These are phyloP conservation scores for Eilema griseolum DNA, from an alignment of 2,888 invertebrate genomes.

Conservation along the genomic window DNA sequence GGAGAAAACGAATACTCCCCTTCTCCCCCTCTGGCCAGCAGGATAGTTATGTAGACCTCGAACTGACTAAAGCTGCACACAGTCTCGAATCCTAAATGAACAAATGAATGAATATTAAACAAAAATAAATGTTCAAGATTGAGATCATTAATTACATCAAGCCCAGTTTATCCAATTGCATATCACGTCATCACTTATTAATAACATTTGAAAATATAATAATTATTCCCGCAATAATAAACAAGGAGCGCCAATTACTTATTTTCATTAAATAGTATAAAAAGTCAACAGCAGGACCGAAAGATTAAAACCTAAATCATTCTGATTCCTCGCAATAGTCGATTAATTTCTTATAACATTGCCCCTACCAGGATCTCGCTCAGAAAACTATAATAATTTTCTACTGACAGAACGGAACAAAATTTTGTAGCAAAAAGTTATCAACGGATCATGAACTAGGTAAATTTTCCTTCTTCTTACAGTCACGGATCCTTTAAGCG, in stretches of 20 bases:
- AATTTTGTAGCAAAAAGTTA: too few species aligned
- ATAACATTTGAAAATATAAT: conserved; percentile 43
- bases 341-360: conserved; percentile 57
- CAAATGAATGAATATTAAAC: not conserved
- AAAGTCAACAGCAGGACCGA: conserved; percentile 41
- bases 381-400: not conserved
- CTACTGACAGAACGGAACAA: too few species aligned
- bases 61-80: too few species aligned
- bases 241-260: conserved; percentile 53
- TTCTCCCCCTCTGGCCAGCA: too few species aligned
- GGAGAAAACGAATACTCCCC: too few species aligned
- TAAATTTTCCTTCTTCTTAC: too few species aligned
- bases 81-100: not conserved
- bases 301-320: conserved; percentile 71
- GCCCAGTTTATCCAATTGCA: conserved; percentile 6
- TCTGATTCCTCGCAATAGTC: conserved; percentile 46
- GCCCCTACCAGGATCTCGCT: conserved; percentile 41
- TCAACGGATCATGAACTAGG: too few species aligned
- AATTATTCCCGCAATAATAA: conserved; percentile 45
- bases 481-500: too few species aligned
- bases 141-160: conserved; percentile 19
- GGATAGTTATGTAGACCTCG: too few species aligned
- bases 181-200: conserved; percentile 36
- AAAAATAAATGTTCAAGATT: conserved; percentile 7
- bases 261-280: conserved; percentile 47